Percentiles rank a stretch among this genome's conserved stretches.
Evolutionary conservation across 2,797 vertebrate species (phyloP).

Genomic region (Threskiornis aethiopicus): DNA sequence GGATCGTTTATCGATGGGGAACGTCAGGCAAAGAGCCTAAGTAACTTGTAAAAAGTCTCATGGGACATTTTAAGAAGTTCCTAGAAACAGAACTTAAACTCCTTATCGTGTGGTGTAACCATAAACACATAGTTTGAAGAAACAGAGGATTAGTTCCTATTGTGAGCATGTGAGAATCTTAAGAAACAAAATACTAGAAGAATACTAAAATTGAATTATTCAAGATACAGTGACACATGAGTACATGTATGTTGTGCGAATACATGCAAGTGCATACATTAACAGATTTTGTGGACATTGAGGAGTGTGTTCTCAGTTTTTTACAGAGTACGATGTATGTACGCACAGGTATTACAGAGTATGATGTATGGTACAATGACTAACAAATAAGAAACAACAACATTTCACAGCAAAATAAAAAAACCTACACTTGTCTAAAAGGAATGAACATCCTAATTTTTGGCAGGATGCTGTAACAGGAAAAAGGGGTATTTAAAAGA

Average conservation of each 20-base stretch:
- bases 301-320: neutral
- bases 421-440: neutral
- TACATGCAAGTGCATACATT: neutral
- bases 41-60: neutral
- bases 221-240: neutral
- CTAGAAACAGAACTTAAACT: neutral
- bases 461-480: neutral
- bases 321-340: neutral
- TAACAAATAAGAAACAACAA: neutral
- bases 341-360: neutral
- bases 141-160: neutral
- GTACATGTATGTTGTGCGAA: rapidly evolving
- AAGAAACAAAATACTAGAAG: neutral
- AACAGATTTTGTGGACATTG: neutral
- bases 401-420: neutral
- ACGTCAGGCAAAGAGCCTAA: neutral
- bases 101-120: neutral
- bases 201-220: neutral
- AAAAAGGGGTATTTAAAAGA: neutral
- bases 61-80: neutral
- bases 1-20: neutral
- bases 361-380: neutral
- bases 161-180: neutral
- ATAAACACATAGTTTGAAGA: neutral
- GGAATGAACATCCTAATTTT: neutral